A percentile compares a stretch with the other conserved stretches of the same genome.
phyloP scores from a whole-genome alignment of 2,113 vertebrate species.

The Nyctereutes procyonoides region DNA sequence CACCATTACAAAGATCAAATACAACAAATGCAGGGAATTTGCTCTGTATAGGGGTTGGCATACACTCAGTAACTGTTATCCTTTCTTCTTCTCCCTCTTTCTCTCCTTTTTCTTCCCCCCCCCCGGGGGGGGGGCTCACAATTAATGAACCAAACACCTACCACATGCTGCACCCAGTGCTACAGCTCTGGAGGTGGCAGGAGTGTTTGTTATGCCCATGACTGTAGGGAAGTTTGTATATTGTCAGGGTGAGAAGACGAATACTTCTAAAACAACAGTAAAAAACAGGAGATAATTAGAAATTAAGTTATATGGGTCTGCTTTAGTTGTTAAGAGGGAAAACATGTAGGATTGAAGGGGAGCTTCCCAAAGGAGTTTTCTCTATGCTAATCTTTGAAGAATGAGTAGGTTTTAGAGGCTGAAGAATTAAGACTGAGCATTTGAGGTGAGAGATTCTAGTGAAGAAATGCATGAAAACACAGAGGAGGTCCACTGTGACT shows the following conservation, averaged over 20 bases:
- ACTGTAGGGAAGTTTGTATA: neutral
- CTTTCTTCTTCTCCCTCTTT: neutral
- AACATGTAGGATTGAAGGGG: neutral
- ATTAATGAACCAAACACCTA: neutral
- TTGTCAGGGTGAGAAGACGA: neutral
- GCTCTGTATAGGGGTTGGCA: neutral
- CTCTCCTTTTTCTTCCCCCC: neutral
- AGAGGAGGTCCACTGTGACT: neutral
- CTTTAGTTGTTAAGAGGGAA: slow-evolving; percentile 6
- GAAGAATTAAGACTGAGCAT: neutral
- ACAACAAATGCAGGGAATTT: neutral
- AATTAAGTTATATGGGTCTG: neutral
- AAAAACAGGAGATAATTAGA: neutral
- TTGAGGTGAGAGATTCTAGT: neutral
- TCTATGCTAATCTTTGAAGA: neutral
- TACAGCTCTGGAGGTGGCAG: neutral
- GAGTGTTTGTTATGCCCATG: neutral
- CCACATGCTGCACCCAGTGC: neutral
- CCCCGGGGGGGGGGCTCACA: neutral
- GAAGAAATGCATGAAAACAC: neutral
- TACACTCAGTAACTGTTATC: neutral
- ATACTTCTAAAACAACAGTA: neutral
- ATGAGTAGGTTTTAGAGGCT: neutral
- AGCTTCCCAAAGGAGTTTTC: neutral
- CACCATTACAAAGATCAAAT: neutral